Percentiles rank a stretch among this genome's conserved stretches.
These are phyloP conservation scores for Xylota segnis DNA, from an alignment of 2,888 invertebrate genomes.

Conservation along the genomic window DNA sequence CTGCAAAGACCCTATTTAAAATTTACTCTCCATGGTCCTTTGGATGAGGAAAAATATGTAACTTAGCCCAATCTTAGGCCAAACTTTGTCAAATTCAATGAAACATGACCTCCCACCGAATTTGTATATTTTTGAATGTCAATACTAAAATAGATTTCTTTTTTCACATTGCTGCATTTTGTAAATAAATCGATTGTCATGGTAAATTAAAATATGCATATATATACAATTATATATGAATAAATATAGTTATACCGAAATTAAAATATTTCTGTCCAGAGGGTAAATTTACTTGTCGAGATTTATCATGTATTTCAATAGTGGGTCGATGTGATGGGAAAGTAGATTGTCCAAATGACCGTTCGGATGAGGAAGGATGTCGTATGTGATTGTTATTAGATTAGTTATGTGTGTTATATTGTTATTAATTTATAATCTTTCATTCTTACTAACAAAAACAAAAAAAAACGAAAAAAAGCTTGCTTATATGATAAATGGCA, in stretches of 20 bases:
- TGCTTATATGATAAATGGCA: slow-evolving; percentile 89
- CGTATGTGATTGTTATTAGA: slow-evolving; percentile 85
- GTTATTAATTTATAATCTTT: slow-evolving; percentile 33
- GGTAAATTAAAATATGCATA: slow-evolving; percentile 36
- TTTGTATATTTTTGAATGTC: slow-evolving; percentile 16
- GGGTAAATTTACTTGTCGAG: slow-evolving; percentile 89
- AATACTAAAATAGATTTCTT: slow-evolving; percentile 16
- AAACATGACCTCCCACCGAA: background rate
- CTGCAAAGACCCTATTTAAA: no score
- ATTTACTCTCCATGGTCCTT: no score
- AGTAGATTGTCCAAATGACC: slow-evolving; percentile 89
- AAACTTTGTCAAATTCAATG: slow-evolving; percentile 13
- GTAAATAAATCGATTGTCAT: slow-evolving; percentile 39
- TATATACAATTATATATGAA: background rate
- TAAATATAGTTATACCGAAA: slow-evolving; percentile 81
- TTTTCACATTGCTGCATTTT: slow-evolving; percentile 58
- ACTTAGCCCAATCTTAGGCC: no score
- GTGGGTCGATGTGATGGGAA: slow-evolving; percentile 90
- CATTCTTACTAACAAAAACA: slow-evolving; percentile 38
- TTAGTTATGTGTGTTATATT: slow-evolving; percentile 27
- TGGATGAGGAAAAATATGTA: no score
- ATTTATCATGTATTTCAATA: slow-evolving; percentile 90
- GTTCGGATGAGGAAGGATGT: slow-evolving; percentile 87
- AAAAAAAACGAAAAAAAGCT: slow-evolving; percentile 85
- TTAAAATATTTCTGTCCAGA: slow-evolving; percentile 83